Evolutionary conservation across 2,797 vertebrate species (phyloP), one percentile per base, ranked within the genome.

Genomic region (Myoxocephalus aenaeus): DNA sequence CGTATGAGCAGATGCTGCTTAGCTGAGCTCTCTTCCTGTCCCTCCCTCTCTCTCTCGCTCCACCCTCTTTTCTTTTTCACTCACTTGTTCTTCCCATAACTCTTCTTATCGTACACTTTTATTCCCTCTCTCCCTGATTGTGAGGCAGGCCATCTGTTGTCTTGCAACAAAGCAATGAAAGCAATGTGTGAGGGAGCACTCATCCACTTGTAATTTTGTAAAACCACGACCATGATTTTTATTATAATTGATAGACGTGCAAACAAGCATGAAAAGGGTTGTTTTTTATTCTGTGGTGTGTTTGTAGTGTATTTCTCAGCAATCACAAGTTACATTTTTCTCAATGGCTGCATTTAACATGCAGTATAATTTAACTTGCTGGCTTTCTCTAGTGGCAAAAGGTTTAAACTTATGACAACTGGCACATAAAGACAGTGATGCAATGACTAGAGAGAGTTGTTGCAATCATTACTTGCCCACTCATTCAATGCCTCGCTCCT

Each of bases 1-100:
- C 75, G 65, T 1, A 6, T 3, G 62, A 87, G 72, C 86, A 90
- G 86, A 84, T 88, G 85, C 81, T 75, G 61, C 62, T 20, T 11
- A n/a, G n/a, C 54, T 9, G 25, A 56, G n/a, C 65, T 70, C 59
- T 40, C 27, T 46, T 44, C 2, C 0, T 38, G 4, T 65, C 36
- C 36, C 59, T 58, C 77, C n/a, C 22, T 59, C 27, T 54, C 65
- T 22, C 2, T 5, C 51, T 53, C n/a, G 42, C 17, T 62, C 10
- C 15, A 18, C 32, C 46, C 42, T 64, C 18, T 36, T 61, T 57
- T 34, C 59, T 69, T 11, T 29, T 44, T 69, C 50, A 34, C 54
- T 80, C 36, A 53, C 70, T 67, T 71, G 29, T 71, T 80, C 54
- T 69, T 70, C 65, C 72, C 42, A 12, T 14, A 50, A 32, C 71